A percentile compares a stretch with the other conserved stretches of the same genome.
These are phyloP conservation scores for Tigriopus japonicus DNA, from an alignment of 1,140 invertebrate species.

Conservation along the genomic window DNA sequence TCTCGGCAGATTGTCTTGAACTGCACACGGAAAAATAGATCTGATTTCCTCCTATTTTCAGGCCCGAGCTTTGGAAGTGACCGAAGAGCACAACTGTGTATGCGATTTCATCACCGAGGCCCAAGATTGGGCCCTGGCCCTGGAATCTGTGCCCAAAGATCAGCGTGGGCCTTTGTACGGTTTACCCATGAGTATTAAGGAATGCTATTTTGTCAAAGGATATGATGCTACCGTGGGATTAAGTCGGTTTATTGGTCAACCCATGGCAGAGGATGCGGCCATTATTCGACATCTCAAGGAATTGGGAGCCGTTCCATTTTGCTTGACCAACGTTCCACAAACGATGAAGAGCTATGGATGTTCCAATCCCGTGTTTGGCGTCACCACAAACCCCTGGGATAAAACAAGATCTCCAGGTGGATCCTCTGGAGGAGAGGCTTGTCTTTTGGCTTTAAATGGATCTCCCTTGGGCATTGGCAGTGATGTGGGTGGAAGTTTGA, in stretches of 20 bases:
- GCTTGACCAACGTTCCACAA: conserved; percentile 31
- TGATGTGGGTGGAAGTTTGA: conserved; percentile 62
- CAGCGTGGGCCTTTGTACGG: not conserved
- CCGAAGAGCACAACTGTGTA: conserved; percentile 14
- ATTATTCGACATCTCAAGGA: conserved; percentile 20
- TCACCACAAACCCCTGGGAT: conserved; percentile 72
- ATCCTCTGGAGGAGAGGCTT: conserved; percentile 49
- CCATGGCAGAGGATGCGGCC: conserved; percentile 21
- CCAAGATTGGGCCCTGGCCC: not conserved
- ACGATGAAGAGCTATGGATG: conserved; percentile 19
- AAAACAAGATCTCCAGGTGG: conserved; percentile 59
- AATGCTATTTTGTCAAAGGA: not conserved
- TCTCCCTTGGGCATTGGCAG: conserved; percentile 73
- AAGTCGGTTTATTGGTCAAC: conserved; percentile 23
- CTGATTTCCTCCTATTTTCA: too few relatives aligned
- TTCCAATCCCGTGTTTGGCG: conserved; percentile 31
- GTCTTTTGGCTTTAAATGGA: conserved; percentile 48
- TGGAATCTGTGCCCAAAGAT: not conserved
- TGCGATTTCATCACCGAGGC: conserved; percentile 8
- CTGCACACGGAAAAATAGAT: too few relatives aligned
- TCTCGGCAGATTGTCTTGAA: too few relatives aligned
- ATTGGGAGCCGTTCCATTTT: conserved; percentile 29
- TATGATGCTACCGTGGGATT: not conserved
- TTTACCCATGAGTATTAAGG: not conserved
- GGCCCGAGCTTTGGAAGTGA: too few relatives aligned